Evolutionary conservation across 2,113 vertebrate species (phyloP).

Genomic region (Antechinus flavipes): DNA sequence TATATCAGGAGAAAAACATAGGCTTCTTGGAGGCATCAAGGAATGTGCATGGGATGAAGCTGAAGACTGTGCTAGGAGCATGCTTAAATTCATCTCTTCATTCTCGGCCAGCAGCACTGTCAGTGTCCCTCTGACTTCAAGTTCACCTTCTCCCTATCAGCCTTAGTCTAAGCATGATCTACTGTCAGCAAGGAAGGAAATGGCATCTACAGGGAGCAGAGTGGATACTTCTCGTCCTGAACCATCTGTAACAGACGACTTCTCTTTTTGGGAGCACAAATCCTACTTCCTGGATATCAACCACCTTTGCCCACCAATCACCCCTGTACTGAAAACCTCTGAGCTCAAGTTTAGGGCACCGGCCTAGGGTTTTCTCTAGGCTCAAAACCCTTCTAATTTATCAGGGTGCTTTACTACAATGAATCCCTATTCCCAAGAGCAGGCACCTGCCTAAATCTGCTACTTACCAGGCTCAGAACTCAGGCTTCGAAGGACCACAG

Average conservation of each 20-base stretch:
- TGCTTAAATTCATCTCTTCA: background rate
- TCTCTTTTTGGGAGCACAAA: background rate
- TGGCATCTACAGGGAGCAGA: background rate
- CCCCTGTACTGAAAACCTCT: background rate
- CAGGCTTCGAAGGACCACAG: constrained; percentile 90
- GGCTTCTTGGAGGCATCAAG: background rate
- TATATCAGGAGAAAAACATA: background rate
- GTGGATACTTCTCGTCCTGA: background rate
- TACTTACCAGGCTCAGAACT: constrained; percentile 88
- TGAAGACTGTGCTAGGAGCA: background rate
- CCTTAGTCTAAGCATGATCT: background rate
- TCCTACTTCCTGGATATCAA: background rate
- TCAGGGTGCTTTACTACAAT: background rate
- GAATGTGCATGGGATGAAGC: background rate
- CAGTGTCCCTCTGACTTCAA: background rate
- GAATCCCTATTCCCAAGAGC: background rate
- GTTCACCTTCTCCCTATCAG: background rate
- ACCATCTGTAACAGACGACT: background rate
- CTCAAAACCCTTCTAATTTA: background rate
- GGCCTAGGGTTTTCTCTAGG: background rate
- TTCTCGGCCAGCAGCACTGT: background rate
- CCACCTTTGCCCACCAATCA: background rate
- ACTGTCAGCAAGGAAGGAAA: background rate
- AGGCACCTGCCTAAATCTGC: background rate
- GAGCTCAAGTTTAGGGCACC: background rate